Percentiles rank a stretch among this genome's conserved stretches.
These are phyloP conservation scores for Drosophila novamexicana DNA, from an alignment of 1,140 invertebrate genomes.

Conservation along the genomic window DNA sequence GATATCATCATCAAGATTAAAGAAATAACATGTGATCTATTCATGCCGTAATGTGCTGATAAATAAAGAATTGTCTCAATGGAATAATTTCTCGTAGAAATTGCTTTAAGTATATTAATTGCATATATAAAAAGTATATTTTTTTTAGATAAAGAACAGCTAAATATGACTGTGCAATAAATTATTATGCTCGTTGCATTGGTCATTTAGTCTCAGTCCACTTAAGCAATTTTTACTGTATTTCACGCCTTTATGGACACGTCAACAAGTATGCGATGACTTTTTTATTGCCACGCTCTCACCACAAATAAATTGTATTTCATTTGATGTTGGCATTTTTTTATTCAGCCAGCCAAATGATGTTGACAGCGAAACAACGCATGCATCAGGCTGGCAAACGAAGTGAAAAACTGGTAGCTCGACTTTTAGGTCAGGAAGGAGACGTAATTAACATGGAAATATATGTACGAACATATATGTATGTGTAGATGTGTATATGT, in stretches of 20 bases:
- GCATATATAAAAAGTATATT: neutral
- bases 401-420: conserved; percentile 15
- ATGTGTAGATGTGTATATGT: neutral
- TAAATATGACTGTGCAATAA: neutral
- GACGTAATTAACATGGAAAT: conserved; percentile 71
- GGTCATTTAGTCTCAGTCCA: conserved; percentile 4
- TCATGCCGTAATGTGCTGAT: neutral
- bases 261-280: conserved; percentile 55
- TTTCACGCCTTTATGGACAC: conserved; percentile 42
- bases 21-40: no score
- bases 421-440: conserved; percentile 36
- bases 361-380: conserved; percentile 68
- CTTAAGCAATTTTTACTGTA: conserved; percentile 64
- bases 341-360: conserved; percentile 65
- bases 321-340: conserved; percentile 61
- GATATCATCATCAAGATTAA: no score
- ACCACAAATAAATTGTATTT: conserved; percentile 77
- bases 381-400: conserved; percentile 21
- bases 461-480: conserved; percentile 15
- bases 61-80: neutral
- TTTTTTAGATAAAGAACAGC: neutral
- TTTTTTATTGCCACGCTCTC: conserved; percentile 56
- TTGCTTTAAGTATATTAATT: neutral
- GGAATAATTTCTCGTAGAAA: neutral
- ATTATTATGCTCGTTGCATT: conserved; percentile 7